Evolutionary conservation across 2,113 vertebrate genomes (phyloP), one percentile per base, ranked within the genome.

Genomic region (Eublepharis macularius): DNA sequence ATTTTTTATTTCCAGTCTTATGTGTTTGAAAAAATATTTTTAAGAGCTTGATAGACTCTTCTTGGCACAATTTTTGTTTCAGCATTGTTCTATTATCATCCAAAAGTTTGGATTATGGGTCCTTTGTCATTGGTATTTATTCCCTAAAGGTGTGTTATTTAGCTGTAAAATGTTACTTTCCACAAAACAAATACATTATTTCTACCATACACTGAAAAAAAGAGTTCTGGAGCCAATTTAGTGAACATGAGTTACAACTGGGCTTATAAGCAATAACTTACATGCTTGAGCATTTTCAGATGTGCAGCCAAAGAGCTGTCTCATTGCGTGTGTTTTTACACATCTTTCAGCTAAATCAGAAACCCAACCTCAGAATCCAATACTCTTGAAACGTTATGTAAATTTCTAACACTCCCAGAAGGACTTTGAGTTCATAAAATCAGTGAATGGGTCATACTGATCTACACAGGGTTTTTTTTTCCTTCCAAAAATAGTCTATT

Each of bases 151-250:
- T 72, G 85, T 86, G 83, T 86, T 89, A 51, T 91, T 89, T 94
- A 93, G 83, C 79, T 90, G 32, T 94, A 26, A 89, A 87, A 80
- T 84, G 89, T 82, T 90, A 90, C 80, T 92, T 94, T 92, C 91
- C 84, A 93, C 85, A 90, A 94, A 63, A 92, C 93, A 81, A 93
- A 90, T 92, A 94, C 93, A 95, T 94, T 94, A 93, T 92, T 91
- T 54, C 43, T 87, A 16, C 89, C 91, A 85, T 94, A 77, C 81
- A 87, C 89, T 90, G 86, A 90, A 91, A 74, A 83, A 83, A 81
- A 83, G 90, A 87, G 89, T 86, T 93, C 93, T 94, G 86, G 91
- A 92, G 92, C 93, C 91, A 88, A 94, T 94, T 94, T 94, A 93
- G 83, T 87, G 78, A 93, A 80, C 84, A n/a, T 89, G 86, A 90